phyloP scores from a whole-genome alignment of 2,888 invertebrate genomes.

The Idaea biselata region DNA sequence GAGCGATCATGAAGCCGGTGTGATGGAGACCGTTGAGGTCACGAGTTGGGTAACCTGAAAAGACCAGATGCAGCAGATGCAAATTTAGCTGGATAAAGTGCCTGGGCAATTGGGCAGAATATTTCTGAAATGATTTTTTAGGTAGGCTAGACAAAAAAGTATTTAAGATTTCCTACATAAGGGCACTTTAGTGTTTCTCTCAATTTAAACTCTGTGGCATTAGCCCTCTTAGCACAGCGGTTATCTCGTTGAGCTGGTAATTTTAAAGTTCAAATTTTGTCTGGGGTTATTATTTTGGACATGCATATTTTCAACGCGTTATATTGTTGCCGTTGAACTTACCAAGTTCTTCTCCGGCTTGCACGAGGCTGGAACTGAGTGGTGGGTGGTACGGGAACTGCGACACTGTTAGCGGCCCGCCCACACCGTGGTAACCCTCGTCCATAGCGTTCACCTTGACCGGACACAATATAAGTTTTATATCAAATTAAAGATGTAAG shows the following conservation, averaged over 20 bases:
- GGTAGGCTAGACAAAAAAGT: no score
- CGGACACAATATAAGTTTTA: background rate
- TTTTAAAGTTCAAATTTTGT: no score
- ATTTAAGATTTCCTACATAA: no score
- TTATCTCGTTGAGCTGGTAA: no score
- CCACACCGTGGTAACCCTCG: slow-evolving; percentile 87
- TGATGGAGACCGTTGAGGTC: slow-evolving; percentile 91
- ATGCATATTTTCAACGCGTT: background rate
- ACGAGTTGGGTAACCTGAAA: slow-evolving; percentile 84
- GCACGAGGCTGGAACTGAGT: slow-evolving; percentile 87
- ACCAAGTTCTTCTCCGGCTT: slow-evolving; percentile 90
- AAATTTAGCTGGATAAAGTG: background rate
- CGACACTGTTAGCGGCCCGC: slow-evolving; percentile 88
- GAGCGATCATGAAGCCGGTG: slow-evolving; percentile 93
- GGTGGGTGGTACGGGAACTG: slow-evolving; percentile 94
- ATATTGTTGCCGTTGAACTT: slow-evolving; percentile 16
- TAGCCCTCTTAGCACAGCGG: no score
- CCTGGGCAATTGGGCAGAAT: background rate
- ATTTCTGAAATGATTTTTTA: background rate
- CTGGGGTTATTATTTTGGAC: background rate
- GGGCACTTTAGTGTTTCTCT: no score
- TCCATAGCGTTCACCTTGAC: slow-evolving; percentile 84
- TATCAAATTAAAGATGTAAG: no score
- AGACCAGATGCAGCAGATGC: background rate
- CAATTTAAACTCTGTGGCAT: no score